These are phyloP conservation scores for Thera britannica DNA, from an alignment of 2,888 invertebrate species.

Conservation along the genomic window DNA sequence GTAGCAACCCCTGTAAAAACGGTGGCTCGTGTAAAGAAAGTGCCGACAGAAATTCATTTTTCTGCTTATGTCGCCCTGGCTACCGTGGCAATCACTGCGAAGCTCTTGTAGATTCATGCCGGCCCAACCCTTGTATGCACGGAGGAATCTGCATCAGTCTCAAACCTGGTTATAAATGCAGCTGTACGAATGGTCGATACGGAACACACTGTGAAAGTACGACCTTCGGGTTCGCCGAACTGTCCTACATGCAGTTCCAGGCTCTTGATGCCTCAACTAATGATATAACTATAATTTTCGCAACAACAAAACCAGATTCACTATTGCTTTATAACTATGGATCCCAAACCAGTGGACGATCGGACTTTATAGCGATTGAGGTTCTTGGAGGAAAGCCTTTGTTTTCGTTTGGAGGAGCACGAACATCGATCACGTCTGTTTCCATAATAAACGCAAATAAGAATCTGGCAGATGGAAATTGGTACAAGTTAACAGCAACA, in stretches of 20 bases:
- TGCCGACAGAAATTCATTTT: constrained; percentile 94
- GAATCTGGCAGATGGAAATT: constrained; percentile 92
- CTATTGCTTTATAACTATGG: constrained; percentile 97
- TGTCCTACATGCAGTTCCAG: constrained; percentile 95
- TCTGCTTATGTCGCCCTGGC: constrained; percentile 95
- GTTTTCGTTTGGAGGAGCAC: constrained; percentile 95
- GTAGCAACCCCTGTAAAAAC: constrained; percentile 94
- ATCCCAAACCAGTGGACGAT: constrained; percentile 93
- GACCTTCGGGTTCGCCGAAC: constrained; percentile 94
- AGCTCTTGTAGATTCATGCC: constrained; percentile 93
- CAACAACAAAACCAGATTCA: constrained; percentile 94
- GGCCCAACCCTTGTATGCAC: constrained; percentile 96
- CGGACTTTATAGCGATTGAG: constrained; percentile 97
- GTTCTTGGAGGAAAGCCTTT: constrained; percentile 92
- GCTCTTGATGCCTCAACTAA: constrained; percentile 94
- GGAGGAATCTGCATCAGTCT: constrained; percentile 95
- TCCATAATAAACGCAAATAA: constrained; percentile 86
- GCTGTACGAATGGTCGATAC: constrained; percentile 94
- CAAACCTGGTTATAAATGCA: constrained; percentile 94
- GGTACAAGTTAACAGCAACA: constrained; percentile 96
- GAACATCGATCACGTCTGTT: constrained; percentile 94
- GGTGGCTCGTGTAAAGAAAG: constrained; percentile 96
- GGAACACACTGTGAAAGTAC: constrained; percentile 96
- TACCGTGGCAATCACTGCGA: constrained; percentile 97
- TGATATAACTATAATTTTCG: constrained; percentile 95